Evolutionary conservation across 2,888 invertebrate species (phyloP), one percentile per base, ranked within the genome.

Genomic region (Oxycera nigricornis): DNA sequence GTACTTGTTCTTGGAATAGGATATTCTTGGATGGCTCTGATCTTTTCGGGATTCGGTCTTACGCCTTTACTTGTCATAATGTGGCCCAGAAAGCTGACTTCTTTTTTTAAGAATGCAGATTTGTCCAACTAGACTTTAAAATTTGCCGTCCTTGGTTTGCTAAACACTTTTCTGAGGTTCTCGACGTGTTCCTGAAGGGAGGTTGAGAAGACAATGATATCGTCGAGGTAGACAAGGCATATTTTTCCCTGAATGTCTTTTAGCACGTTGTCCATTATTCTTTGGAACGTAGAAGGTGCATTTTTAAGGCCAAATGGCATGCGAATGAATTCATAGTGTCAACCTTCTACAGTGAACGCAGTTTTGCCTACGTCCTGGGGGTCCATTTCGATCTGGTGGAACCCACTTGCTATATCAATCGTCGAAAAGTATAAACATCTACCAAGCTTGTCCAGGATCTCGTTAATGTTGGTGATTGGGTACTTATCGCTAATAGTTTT

Each of bases 291-390:
- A 17, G 9, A 50, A 11, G 50, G 50, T 7, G 50, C n/a, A 17
- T 75, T 75, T 41, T 75, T 75, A 1, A 75, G 39, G 1, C 73
- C 75, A 30, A 75, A 73, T 1, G 72, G 75, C 73, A 75, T 73
- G 11, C 73, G 9, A 11, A 39, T 30, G 17, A 26, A 75, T 35
- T 75, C 73, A 28, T 55, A 75, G 17, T 75, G 72, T 24, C 65
- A 72, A 50, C 30, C 35, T 6, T 67, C 57, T 11, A 59, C 50
- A 1, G 46, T 57, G 30, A 75, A n/a, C 78, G 28, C 9, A 77
- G 79, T 35, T 78, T 35, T 35, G 6, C 11, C 6, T 7, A 35
- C 11, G 35, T 35, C 6, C 11, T 35, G 6, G 35, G 35, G 35
- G 35, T 35, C 35, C 35, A 7, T 35, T 35, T 35, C 35, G 35